Conservation (phyloP, 2,113 vertebrate genomes). For the Donacobius atricapilla region DNA sequence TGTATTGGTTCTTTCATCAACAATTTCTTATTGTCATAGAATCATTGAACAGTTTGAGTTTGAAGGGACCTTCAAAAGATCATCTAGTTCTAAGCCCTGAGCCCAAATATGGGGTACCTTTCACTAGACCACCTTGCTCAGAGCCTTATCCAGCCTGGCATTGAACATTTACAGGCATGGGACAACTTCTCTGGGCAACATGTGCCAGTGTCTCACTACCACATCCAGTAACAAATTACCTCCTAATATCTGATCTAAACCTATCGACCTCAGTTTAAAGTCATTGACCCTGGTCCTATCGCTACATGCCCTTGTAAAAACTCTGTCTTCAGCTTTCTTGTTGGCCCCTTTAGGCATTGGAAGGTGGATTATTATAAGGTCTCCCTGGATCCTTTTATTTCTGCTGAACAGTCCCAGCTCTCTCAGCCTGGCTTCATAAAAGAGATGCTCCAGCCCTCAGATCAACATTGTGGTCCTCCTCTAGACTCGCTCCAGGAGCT, state of each 20-base stretch:
- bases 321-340: neutral
- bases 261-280: neutral
- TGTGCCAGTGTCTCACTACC: neutral
- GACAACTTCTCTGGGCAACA: neutral
- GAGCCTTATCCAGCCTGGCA: neutral
- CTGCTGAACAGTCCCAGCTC: neutral
- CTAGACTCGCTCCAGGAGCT: neutral
- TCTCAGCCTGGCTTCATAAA: neutral
- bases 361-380: neutral
- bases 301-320: neutral
- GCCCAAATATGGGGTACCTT: neutral
- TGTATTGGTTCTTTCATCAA: neutral
- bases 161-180: neutral
- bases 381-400: neutral
- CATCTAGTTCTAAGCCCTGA: too few species aligned
- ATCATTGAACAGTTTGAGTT: neutral
- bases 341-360: neutral
- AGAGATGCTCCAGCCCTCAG: neutral
- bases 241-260: neutral
- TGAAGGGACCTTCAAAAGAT: neutral
- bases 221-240: fast-evolving
- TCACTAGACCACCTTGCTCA: neutral
- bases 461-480: neutral
- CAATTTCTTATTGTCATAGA: neutral
- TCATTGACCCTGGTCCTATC: neutral